These are phyloP conservation scores for Drosophila greeni DNA, from an alignment of 2,888 invertebrate genomes.

Conservation along the genomic window DNA sequence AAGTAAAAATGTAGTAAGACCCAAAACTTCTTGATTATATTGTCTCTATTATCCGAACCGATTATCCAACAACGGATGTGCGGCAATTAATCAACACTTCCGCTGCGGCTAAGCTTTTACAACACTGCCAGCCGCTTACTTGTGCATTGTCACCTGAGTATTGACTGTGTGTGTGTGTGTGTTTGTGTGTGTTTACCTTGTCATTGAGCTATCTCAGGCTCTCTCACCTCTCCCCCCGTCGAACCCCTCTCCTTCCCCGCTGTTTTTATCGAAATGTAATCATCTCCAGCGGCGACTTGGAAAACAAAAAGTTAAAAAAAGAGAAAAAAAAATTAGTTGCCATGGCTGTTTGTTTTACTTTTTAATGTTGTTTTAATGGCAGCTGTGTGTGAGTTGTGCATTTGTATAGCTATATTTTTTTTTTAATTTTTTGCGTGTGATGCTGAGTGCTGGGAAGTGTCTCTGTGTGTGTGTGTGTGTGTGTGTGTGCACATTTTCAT, in stretches of 20 bases:
- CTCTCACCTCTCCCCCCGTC: not conserved
- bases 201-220: slow-evolving; percentile 27
- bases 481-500: slow-evolving; percentile 35
- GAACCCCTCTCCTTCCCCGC: no score
- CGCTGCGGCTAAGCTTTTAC: slow-evolving; percentile 25
- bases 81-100: slow-evolving; percentile 36
- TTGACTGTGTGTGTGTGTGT: not conserved
- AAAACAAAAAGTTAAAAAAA: slow-evolving; percentile 19
- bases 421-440: slow-evolving; percentile 11
- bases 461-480: not conserved
- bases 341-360: slow-evolving; percentile 47
- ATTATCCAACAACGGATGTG: slow-evolving; percentile 30
- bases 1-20: slow-evolving; percentile 49
- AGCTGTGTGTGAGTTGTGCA: slow-evolving; percentile 44
- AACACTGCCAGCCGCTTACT: slow-evolving; percentile 23
- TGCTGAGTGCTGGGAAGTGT: slow-evolving; percentile 11
- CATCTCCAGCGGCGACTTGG: slow-evolving; percentile 28
- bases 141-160: slow-evolving; percentile 31
- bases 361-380: slow-evolving; percentile 65
- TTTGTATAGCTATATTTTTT: slow-evolving; percentile 3
- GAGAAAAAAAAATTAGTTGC: slow-evolving; percentile 26
- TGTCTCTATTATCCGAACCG: not conserved
- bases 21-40: not conserved
- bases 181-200: slow-evolving; percentile 30
- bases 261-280: slow-evolving; percentile 34